phyloP scores from a whole-genome alignment of 2,888 invertebrate genomes.

The Hirtodrosophila histrioides region DNA sequence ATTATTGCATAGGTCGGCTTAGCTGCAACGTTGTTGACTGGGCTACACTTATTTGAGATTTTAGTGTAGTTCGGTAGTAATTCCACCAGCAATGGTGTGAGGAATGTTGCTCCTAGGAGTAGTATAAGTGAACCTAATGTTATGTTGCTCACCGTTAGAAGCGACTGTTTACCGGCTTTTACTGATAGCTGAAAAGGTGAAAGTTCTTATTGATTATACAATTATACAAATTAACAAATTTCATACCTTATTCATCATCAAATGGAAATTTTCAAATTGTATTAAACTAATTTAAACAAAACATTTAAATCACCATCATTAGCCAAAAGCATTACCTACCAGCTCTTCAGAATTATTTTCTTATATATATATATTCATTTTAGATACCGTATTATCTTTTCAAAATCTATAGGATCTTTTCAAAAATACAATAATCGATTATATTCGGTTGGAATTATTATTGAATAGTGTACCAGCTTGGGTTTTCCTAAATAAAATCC shows the following conservation, averaged over 20 bases:
- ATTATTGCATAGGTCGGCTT: slow-evolving; percentile 86
- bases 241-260: too few relatives aligned
- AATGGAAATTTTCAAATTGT: not conserved
- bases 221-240: not conserved
- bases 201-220: slow-evolving; percentile 37
- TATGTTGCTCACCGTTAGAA: slow-evolving; percentile 23
- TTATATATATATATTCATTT: too few relatives aligned
- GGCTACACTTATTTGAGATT: slow-evolving; percentile 20
- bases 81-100: slow-evolving; percentile 69
- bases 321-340: slow-evolving; percentile 1
- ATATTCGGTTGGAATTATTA: too few relatives aligned
- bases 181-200: slow-evolving; percentile 54
- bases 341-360: too few relatives aligned
- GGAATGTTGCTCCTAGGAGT: slow-evolving; percentile 64
- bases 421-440: too few relatives aligned
- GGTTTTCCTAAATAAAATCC: too few relatives aligned
- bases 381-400: too few relatives aligned
- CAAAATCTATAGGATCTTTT: too few relatives aligned
- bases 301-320: slow-evolving; percentile 23
- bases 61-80: too few relatives aligned
- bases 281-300: slow-evolving; percentile 16
- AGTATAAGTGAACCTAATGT: slow-evolving; percentile 64
- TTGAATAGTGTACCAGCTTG: too few relatives aligned
- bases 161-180: slow-evolving; percentile 5
- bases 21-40: not conserved